Percentiles rank a stretch among this genome's conserved stretches.
Evolutionary conservation across 2,888 invertebrate species (phyloP).

Genomic region (Drosophila maculinotata): DNA sequence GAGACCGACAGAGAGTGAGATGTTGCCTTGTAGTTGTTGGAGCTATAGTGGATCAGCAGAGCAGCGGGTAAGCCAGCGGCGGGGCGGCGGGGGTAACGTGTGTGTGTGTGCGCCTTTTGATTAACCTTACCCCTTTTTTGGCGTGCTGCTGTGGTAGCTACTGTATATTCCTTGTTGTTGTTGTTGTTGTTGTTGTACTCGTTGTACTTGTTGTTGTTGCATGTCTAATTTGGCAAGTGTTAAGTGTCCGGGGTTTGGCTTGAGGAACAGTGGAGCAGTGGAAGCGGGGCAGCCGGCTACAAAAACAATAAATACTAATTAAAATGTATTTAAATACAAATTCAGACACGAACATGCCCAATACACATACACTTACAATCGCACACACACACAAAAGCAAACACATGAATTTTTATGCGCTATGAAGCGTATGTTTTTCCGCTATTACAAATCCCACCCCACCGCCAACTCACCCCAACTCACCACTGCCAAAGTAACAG

Average conservation of each 20-base stretch:
- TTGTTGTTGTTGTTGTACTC: conserved; percentile 23
- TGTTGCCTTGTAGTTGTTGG: neutral
- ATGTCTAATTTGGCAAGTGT: conserved; percentile 78
- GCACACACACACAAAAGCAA: conserved; percentile 12
- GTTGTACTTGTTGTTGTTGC: conserved; percentile 52
- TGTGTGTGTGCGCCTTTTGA: conserved; percentile 49
- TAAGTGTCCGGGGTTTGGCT: conserved; percentile 58
- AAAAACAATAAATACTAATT: conserved; percentile 77
- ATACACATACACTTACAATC: conserved; percentile 16
- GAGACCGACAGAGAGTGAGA: neutral
- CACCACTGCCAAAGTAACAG: conserved; percentile 12
- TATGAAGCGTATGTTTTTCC: conserved; percentile 58
- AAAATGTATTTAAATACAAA: conserved; percentile 77
- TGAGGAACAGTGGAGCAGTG: neutral
- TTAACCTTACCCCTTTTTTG: conserved; percentile 65
- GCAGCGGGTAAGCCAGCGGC: neutral
- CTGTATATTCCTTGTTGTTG: conserved; percentile 34
- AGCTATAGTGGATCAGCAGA: conserved; percentile 8
- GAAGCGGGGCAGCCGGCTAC: conserved; percentile 43
- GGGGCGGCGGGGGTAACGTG: neutral
- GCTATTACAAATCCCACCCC: conserved; percentile 16
- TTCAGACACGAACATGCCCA: conserved; percentile 51
- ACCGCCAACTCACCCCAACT: neutral
- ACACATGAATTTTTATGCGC: conserved; percentile 49
- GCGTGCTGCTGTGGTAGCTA: conserved; percentile 3